These are phyloP conservation scores for Chrysaora quinquecirrha DNA, from an alignment of 30 jellyfish, hydroid and myxozoan species.

Conservation along the genomic window DNA sequence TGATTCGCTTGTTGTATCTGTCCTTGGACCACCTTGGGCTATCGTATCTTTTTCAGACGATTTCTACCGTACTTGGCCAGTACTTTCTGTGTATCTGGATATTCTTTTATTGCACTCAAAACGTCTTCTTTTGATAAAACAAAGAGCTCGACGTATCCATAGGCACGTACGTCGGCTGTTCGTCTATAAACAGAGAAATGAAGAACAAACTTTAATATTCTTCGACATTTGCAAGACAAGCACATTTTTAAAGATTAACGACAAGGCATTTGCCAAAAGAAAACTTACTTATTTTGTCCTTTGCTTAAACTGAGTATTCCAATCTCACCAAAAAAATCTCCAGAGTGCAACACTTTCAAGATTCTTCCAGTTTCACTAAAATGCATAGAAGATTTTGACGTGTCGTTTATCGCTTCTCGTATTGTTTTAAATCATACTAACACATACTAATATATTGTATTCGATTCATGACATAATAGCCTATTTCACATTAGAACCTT, in stretches of 20 bases:
- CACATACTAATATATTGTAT: too few relatives aligned
- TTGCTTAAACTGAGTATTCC: slow-evolving; percentile 89
- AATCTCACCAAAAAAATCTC: slow-evolving; percentile 95
- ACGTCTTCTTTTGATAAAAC: slow-evolving; percentile 93
- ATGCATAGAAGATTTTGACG: too few relatives aligned
- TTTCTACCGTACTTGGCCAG: slow-evolving; percentile 89
- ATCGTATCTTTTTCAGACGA: slow-evolving; percentile 71
- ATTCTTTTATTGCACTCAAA: slow-evolving; percentile 77
- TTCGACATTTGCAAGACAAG: too few relatives aligned
- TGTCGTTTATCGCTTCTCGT: too few relatives aligned
- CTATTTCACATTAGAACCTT: too few relatives aligned
- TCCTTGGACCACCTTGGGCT: slow-evolving; percentile 74
- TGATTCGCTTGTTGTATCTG: slow-evolving; percentile 69
- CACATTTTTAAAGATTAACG: too few relatives aligned
- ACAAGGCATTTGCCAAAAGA: not conserved
- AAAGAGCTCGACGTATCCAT: slow-evolving; percentile 91
- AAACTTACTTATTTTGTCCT: slow-evolving; percentile 84
- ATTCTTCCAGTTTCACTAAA: slow-evolving; percentile 87
- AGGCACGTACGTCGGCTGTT: slow-evolving; percentile 94
- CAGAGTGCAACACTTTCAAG: slow-evolving; percentile 84
- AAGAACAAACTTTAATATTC: too few relatives aligned
- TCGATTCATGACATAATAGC: too few relatives aligned
- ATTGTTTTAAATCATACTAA: too few relatives aligned
- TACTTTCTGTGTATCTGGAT: slow-evolving; percentile 88
- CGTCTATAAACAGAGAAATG: too few relatives aligned